Conservation (phyloP, 2,888 invertebrate species). For the Fissipunctia ypsillon region DNA sequence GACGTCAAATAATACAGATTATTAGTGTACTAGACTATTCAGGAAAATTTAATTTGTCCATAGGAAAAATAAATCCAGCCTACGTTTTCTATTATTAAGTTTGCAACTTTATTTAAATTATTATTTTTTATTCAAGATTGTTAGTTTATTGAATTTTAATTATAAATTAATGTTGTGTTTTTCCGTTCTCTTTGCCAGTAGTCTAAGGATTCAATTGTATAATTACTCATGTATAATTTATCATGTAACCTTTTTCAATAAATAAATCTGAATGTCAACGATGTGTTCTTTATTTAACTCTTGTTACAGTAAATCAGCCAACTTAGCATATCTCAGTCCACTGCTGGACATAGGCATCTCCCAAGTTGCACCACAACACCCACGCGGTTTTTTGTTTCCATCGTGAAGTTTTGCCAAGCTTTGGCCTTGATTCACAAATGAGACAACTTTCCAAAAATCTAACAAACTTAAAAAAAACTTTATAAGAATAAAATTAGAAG, state of each 20-base stretch:
- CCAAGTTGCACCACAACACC: background rate
- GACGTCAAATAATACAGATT: background rate
- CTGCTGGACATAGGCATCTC: too few relatives aligned
- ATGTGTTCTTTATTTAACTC: constrained; percentile 1
- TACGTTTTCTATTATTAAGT: background rate
- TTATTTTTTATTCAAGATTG: background rate
- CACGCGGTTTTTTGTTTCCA: background rate
- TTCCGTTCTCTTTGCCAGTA: background rate
- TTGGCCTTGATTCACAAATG: background rate
- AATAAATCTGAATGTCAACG: background rate
- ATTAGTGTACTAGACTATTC: background rate
- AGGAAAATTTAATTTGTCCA: background rate
- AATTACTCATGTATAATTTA: too few relatives aligned
- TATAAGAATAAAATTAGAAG: too few relatives aligned
- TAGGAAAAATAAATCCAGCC: background rate
- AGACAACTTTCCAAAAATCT: background rate
- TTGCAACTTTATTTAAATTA: background rate
- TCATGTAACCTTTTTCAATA: background rate
- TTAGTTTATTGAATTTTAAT: background rate
- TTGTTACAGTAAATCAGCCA: background rate
- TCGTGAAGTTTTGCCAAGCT: background rate
- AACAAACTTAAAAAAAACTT: too few relatives aligned
- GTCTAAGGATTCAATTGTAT: background rate
- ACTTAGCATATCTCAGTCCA: background rate
- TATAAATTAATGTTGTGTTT: background rate